A percentile compares a stretch with the other conserved stretches of the same genome.
phyloP scores from a whole-genome alignment of 2,113 vertebrate genomes.

The Hypanus sabinus region DNA sequence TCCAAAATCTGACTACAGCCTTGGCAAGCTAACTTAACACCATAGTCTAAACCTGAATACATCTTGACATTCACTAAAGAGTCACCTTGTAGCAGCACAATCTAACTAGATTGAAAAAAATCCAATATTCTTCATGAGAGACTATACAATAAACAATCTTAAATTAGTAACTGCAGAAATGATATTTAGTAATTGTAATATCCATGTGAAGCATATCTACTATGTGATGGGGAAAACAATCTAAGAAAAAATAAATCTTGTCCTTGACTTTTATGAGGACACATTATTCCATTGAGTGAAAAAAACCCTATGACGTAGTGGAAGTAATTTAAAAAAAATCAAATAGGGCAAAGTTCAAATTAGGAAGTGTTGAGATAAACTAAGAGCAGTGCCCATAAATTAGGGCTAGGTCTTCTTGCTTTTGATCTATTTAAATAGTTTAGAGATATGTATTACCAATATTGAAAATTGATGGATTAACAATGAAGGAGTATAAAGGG shows the following conservation, averaged over 20 bases:
- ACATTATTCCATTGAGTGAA: neutral
- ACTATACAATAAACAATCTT: neutral
- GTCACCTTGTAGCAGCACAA: neutral
- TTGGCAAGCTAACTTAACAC: neutral
- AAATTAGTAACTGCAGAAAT: neutral
- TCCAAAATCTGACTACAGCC: neutral
- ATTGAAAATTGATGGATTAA: neutral
- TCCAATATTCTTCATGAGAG: neutral
- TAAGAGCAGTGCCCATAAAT: neutral
- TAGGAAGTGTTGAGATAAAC: neutral
- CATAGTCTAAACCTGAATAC: neutral
- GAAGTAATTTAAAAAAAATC: neutral
- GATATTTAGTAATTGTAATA: neutral
- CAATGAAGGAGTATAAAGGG: neutral
- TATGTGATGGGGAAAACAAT: neutral
- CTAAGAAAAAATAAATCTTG: neutral
- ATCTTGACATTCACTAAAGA: constrained; percentile 14
- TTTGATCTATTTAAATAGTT: neutral
- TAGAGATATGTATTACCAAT: neutral
- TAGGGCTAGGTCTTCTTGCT: neutral
- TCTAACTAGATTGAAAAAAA: neutral
- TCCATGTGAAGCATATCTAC: neutral
- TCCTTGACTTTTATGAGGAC: neutral
- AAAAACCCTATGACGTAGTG: neutral
- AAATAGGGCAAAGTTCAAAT: neutral